A percentile compares a stretch with the other conserved stretches of the same genome.
Conservation (phyloP, 2,888 invertebrate species). For the Pandemis corylana region DNA sequence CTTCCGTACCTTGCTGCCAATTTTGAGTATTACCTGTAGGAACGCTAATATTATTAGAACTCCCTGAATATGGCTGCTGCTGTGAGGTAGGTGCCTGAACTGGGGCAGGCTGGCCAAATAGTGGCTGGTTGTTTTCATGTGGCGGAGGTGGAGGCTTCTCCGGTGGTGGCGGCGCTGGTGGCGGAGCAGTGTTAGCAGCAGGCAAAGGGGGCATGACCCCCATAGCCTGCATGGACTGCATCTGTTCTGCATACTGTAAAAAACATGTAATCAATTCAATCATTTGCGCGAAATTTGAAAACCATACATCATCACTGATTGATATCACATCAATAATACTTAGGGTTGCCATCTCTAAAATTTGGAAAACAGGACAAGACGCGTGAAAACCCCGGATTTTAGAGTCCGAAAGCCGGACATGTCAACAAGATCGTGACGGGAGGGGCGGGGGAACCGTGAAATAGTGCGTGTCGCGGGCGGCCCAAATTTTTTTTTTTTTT, state of each 20-base stretch:
- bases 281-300: too few species aligned
- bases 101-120: conserved; percentile 56
- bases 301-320: too few species aligned
- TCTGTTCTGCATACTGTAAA: conserved; percentile 75
- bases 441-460: too few species aligned
- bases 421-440: too few species aligned
- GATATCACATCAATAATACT: too few species aligned
- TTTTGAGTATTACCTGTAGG: conserved; percentile 64
- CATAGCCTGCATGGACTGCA: conserved; percentile 67
- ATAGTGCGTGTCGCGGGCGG: too few species aligned
- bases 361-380: too few species aligned
- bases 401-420: too few species aligned
- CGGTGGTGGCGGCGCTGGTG: conserved; percentile 61
- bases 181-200: conserved; percentile 50
- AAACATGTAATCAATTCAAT: background rate
- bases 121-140: conserved; percentile 76
- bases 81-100: conserved; percentile 44
- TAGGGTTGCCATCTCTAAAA: too few species aligned
- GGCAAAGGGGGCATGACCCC: conserved; percentile 62
- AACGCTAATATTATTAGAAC: conserved; percentile 52
- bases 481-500: too few species aligned
- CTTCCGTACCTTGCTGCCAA: conserved; percentile 58
- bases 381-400: too few species aligned
- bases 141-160: conserved; percentile 70
- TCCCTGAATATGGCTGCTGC: conserved; percentile 43